Percentiles rank a stretch among this genome's conserved stretches.
Conservation (phyloP, 2,113 vertebrate species). For the Indri indri region DNA sequence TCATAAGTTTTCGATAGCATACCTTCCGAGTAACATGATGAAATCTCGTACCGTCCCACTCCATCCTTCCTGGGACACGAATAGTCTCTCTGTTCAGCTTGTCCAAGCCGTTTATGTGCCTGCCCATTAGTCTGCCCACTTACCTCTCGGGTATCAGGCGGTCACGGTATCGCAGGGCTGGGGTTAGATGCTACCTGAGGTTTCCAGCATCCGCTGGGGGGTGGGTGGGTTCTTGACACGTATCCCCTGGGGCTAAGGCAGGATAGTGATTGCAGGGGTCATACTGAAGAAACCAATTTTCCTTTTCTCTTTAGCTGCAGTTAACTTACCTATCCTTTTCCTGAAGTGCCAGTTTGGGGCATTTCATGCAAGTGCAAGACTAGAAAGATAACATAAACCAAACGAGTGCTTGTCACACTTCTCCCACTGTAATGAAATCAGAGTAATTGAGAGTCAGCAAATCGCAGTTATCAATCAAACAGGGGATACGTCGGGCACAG, state of each 20-base stretch:
- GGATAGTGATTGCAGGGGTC: background rate
- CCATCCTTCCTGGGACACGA: background rate
- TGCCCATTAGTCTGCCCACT: background rate
- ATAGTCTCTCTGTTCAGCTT: background rate
- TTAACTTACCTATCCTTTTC: background rate
- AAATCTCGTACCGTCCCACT: background rate
- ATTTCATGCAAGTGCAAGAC: background rate
- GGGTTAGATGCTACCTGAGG: background rate
- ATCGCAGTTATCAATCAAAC: slow-evolving; percentile 6
- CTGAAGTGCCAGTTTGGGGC: background rate
- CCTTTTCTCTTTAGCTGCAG: background rate
- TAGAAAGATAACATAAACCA: slow-evolving; percentile 43
- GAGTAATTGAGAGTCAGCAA: slow-evolving; percentile 42
- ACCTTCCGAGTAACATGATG: background rate
- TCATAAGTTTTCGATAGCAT: background rate
- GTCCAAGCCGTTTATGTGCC: background rate
- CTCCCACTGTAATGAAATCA: background rate
- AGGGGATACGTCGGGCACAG: background rate
- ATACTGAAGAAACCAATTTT: background rate
- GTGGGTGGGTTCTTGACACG: background rate
- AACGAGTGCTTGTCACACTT: background rate
- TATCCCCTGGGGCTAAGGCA: background rate
- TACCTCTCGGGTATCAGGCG: background rate
- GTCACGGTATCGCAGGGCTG: background rate
- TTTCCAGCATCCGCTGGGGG: background rate